These are phyloP conservation scores for Strix uralensis DNA, from an alignment of 2,113 vertebrate genomes.

Conservation along the genomic window DNA sequence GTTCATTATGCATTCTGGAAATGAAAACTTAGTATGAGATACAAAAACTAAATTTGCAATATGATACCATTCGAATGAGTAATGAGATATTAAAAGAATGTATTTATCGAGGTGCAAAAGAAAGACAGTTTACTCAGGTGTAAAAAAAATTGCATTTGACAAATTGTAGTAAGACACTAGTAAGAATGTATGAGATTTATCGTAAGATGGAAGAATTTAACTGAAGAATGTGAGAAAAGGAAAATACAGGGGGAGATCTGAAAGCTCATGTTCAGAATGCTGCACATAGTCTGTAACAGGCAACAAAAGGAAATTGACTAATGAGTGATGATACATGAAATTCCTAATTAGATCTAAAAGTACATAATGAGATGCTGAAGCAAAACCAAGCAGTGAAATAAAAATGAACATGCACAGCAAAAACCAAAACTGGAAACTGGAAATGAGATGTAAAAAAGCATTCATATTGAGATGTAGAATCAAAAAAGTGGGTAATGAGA, in stretches of 20 bases:
- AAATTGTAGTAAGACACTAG: neutral
- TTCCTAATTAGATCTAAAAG: conserved; percentile 55
- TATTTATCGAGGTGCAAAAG: neutral
- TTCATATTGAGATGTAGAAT: neutral
- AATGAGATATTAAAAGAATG: neutral
- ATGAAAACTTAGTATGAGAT: neutral
- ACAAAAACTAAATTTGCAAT: neutral
- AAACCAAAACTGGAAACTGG: neutral
- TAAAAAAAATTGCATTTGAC: neutral
- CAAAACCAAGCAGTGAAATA: conserved; percentile 24
- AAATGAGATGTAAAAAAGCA: neutral
- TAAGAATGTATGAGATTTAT: neutral
- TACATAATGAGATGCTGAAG: conserved; percentile 15
- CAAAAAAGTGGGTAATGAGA: conserved; percentile 1
- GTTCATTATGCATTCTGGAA: neutral
- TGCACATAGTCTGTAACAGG: neutral
- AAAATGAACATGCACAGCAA: neutral
- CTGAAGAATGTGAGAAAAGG: neutral
- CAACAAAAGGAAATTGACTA: conserved; percentile 33
- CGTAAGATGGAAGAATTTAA: neutral
- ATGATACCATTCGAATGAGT: neutral
- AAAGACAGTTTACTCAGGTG: neutral
- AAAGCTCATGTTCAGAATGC: neutral
- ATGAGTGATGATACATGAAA: conserved; percentile 41
- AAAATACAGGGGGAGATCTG: neutral